Conservation (phyloP, 2,113 vertebrate genomes). For the Gopherus flavomarginatus region DNA sequence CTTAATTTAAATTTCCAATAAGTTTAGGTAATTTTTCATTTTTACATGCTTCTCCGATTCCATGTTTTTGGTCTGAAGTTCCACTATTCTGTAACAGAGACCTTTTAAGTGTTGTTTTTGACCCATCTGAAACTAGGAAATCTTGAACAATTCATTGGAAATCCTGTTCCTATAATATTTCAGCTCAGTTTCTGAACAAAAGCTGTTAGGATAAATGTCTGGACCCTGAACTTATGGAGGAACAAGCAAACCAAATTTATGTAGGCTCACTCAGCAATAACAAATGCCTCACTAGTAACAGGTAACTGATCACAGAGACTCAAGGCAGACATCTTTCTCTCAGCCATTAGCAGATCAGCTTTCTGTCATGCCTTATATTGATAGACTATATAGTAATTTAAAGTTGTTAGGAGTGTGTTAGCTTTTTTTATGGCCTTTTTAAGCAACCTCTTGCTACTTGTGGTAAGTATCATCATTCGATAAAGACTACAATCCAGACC, state of each 20-base stretch:
- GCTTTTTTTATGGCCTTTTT: conserved; percentile 29
- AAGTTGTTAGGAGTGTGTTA: conserved; percentile 9
- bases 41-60: background rate
- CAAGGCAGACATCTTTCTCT: conserved; percentile 50
- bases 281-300: conserved; percentile 61
- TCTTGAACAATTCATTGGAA: background rate
- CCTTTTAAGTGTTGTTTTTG: background rate
- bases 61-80: background rate
- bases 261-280: conserved; percentile 14
- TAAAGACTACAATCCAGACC: conserved; percentile 69
- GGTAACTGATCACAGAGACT: conserved; percentile 62
- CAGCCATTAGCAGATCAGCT: conserved; percentile 63
- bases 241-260: background rate
- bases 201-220: background rate
- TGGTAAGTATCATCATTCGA: conserved; percentile 62
- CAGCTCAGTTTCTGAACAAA: background rate
- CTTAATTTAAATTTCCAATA: background rate
- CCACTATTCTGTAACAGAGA: background rate
- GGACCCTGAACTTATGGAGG: background rate
- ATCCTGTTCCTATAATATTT: background rate
- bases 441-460: conserved; percentile 44
- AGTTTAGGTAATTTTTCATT: background rate
- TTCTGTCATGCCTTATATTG: conserved; percentile 60
- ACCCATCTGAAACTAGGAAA: background rate
- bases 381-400: background rate